phyloP scores from a whole-genome alignment of 2,113 vertebrate genomes.

The Castor canadensis region DNA sequence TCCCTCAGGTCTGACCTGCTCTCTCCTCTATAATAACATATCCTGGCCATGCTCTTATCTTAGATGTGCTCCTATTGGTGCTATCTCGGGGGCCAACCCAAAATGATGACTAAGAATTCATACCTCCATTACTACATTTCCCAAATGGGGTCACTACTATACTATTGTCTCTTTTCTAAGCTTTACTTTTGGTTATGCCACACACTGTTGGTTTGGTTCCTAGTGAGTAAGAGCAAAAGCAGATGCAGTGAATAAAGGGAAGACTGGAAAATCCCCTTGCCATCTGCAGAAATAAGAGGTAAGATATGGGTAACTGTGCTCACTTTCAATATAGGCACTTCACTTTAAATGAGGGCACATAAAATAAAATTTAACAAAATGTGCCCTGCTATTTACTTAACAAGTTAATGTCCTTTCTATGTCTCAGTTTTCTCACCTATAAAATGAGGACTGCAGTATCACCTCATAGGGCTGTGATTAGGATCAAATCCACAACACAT shows the following conservation, averaged over 20 bases:
- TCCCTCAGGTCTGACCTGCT: constrained; percentile 61
- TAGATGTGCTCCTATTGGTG: not conserved
- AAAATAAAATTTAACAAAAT: not conserved
- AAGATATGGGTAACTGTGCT: not conserved
- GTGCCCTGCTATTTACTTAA: not conserved
- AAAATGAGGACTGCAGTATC: not conserved
- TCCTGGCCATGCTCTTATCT: constrained; percentile 6
- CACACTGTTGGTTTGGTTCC: not conserved
- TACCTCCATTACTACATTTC: not conserved
- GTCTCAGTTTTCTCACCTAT: constrained; percentile 23
- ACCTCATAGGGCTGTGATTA: not conserved
- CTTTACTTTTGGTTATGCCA: not conserved
- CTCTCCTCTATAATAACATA: constrained; percentile 22
- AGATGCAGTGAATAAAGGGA: not conserved
- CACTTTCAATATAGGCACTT: not conserved
- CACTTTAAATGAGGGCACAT: not conserved
- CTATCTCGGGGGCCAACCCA: not conserved
- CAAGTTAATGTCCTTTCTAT: not conserved
- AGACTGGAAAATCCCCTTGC: not conserved
- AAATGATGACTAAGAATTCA: not conserved
- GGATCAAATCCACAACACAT: not conserved
- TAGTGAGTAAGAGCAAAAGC: not conserved
- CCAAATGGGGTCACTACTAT: not conserved
- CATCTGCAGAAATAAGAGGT: not conserved
- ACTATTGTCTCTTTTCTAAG: not conserved